These are phyloP conservation scores for Rhagonycha lutea DNA, from an alignment of 2,888 invertebrate genomes.

Conservation along the genomic window DNA sequence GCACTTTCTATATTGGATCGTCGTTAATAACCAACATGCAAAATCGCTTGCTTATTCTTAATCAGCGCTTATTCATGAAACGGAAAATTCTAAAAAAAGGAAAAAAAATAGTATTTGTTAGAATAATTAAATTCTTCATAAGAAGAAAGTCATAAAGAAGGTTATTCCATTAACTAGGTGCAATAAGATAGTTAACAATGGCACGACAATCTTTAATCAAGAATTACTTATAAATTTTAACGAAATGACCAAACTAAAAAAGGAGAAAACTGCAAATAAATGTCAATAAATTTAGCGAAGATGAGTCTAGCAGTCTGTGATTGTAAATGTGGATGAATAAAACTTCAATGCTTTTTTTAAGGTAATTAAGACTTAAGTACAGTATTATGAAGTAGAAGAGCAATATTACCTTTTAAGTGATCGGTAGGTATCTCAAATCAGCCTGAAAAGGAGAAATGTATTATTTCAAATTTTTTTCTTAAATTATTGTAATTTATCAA, in stretches of 20 bases:
- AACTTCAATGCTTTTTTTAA: constrained; percentile 8
- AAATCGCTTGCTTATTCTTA: no score
- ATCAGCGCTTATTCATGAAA: no score
- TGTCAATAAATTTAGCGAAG: constrained; percentile 17
- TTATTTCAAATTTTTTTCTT: background rate
- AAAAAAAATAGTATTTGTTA: constrained; percentile 8
- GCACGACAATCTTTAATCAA: constrained; percentile 13
- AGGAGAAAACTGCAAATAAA: constrained; percentile 9
- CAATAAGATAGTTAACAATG: constrained; percentile 8
- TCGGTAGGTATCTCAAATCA: background rate
- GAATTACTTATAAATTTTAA: constrained; percentile 18
- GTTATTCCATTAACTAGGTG: constrained; percentile 12
- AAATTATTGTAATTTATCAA: background rate
- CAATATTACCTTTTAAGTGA: constrained; percentile 7
- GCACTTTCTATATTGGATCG: no score
- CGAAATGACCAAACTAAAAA: constrained; percentile 17
- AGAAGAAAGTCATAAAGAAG: background rate
- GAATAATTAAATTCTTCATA: constrained; percentile 14
- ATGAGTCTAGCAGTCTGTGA: constrained; percentile 16
- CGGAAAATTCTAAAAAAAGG: constrained; percentile 6
- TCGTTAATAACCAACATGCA: no score
- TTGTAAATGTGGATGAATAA: constrained; percentile 9
- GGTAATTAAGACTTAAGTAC: constrained; percentile 9
- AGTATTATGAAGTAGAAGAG: constrained; percentile 6
- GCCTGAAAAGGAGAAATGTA: background rate